Evolutionary conservation across 2,888 invertebrate species (phyloP).

Genomic region (Trilocha varians): DNA sequence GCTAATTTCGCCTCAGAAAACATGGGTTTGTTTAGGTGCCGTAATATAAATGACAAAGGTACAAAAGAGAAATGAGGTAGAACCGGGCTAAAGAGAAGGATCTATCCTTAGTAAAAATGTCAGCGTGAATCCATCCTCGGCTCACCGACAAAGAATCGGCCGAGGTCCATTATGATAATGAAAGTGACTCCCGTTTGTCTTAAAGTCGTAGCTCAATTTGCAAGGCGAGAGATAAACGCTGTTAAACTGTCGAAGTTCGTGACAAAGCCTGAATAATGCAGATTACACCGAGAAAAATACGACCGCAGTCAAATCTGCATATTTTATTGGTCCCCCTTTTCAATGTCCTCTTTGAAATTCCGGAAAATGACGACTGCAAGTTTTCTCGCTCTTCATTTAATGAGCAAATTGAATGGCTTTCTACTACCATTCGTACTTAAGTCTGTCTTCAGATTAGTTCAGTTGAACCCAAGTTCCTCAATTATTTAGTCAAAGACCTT

Average conservation of each 20-base stretch:
- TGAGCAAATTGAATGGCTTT: neutral
- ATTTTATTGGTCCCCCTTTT: constrained; percentile 68
- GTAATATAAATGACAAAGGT: neutral
- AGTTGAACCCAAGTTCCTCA: constrained; percentile 21
- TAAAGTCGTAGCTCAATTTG: constrained; percentile 74
- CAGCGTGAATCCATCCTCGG: constrained; percentile 49
- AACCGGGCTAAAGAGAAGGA: constrained; percentile 19
- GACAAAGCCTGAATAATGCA: constrained; percentile 74
- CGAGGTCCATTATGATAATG: constrained; percentile 70
- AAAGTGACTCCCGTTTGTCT: constrained; percentile 73
- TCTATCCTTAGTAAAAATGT: constrained; percentile 34
- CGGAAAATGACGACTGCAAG: constrained; percentile 34
- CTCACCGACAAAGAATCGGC: constrained; percentile 66
- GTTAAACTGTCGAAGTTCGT: constrained; percentile 74
- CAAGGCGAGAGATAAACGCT: constrained; percentile 73
- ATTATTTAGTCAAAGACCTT: constrained; percentile 33
- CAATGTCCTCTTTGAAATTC: constrained; percentile 48
- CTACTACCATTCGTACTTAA: neutral
- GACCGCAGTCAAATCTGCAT: constrained; percentile 71
- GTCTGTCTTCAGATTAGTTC: constrained; percentile 13
- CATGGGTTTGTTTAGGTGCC: neutral
- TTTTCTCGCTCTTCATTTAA: constrained; percentile 11
- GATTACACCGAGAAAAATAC: constrained; percentile 73
- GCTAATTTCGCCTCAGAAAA: neutral
- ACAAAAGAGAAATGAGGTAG: constrained; percentile 17